phyloP scores from a whole-genome alignment of 2,797 vertebrate genomes.

The Rhincodon typus region DNA sequence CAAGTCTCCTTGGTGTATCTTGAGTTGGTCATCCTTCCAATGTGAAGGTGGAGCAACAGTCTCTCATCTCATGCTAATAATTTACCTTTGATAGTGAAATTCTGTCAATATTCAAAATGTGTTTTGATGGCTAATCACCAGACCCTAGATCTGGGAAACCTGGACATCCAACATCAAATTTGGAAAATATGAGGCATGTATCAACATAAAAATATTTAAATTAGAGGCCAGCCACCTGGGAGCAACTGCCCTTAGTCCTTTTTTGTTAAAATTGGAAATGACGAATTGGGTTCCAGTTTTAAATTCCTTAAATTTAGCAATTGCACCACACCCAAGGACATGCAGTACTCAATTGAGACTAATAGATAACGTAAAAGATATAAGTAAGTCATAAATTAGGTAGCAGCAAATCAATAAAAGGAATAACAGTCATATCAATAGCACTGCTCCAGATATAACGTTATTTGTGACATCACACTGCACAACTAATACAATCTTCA shows the following conservation, averaged over 20 bases:
- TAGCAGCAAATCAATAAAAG: constrained; percentile 1
- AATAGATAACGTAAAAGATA: not conserved
- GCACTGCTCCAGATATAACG: not conserved
- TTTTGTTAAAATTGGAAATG: not conserved
- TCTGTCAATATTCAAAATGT: too few species aligned
- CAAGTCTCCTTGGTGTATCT: too few species aligned
- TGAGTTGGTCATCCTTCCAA: too few species aligned
- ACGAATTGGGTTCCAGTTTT: not conserved
- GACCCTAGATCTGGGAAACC: not conserved
- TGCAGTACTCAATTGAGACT: not conserved
- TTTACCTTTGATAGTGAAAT: too few species aligned
- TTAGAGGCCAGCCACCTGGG: not conserved
- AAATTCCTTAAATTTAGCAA: not conserved
- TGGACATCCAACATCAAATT: not conserved
- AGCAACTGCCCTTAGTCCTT: too few species aligned
- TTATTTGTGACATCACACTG: not conserved
- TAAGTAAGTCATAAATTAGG: not conserved
- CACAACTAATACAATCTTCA: not conserved
- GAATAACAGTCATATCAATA: not conserved
- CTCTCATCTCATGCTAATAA: too few species aligned
- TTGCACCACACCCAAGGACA: not conserved
- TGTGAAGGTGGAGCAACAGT: too few species aligned
- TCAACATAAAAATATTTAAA: not conserved
- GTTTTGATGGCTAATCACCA: too few species aligned
- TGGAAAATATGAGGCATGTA: not conserved